Evolutionary conservation across 2,113 vertebrate genomes (phyloP), one percentile per base, ranked within the genome.

Genomic region (Nanger granti): DNA sequence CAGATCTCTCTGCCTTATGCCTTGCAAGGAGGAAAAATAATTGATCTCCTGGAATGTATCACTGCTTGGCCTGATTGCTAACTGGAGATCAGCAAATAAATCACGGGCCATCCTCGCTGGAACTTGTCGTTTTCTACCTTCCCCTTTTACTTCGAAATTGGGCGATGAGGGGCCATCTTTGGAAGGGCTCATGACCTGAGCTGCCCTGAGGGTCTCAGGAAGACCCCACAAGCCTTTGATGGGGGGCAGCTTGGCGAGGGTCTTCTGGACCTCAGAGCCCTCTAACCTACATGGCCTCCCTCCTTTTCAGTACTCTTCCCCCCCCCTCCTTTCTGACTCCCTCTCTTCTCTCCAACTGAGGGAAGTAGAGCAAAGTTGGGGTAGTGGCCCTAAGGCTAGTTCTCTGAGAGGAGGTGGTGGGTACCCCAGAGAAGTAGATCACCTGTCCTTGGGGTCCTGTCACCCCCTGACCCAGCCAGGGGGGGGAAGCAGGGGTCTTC

Each of bases 51-150:
- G 59, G 91, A 90, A 88, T n/a, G 90, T 34, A 95, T 97, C 97
- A 17, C 87, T 60, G 79, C 87, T 94, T 10, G 49, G 93, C 97
- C 80, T 97, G 96, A 97, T 96, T 88, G 95, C 98, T 97, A 97
- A 98, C 98, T 98, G 87, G 97, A 98, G 97, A 87, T 97, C 93
- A 97, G 96, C 98, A 97, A 97, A 98, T 97, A 98, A 98, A 98
- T 98, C 98, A 97, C 47, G 8, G 97, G 96, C 97, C 89, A 91
- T 96, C 90, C 88, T 82, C 37, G 85, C 94, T 94, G 96, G 97
- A 98, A 98, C 98, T 97, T 98, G 97, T 98, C 93, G 28, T 87
- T 97, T 76, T 97, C 88, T 91, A 14, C 14, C 92, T 96, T 98
- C 95, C 96, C 89, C 97, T 96, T 98, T 96, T 97, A 95, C 97